Conservation (phyloP, 2,797 vertebrate species). For the Clarias pachynema region DNA sequence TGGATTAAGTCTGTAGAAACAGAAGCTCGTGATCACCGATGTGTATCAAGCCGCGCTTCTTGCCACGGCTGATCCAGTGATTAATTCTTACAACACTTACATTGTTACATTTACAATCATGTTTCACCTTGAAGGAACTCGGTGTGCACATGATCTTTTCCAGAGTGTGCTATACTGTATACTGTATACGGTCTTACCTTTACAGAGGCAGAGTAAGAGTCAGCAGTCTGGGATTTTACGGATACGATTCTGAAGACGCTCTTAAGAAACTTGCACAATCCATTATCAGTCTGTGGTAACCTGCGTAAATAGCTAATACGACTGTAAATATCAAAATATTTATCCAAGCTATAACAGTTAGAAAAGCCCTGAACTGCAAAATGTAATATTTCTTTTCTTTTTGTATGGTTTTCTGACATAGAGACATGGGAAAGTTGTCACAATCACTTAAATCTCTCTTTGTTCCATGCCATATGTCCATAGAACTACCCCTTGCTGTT, state of each 20-base stretch:
- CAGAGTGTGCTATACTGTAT: no score
- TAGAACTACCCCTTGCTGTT: no score
- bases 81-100: background rate
- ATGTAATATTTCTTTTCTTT: background rate
- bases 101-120: background rate
- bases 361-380: background rate
- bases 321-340: background rate
- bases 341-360: background rate
- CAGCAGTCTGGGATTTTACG: background rate
- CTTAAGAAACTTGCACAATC: background rate
- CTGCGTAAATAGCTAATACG: background rate
- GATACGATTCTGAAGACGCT: background rate
- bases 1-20: conserved; percentile 9
- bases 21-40: background rate
- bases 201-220: background rate
- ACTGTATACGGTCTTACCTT: background rate
- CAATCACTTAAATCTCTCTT: no score
- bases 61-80: background rate
- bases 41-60: background rate
- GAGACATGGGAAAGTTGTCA: no score
- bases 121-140: background rate
- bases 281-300: background rate
- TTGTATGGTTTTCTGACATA: no score
- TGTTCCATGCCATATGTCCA: no score
- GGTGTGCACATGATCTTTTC: background rate